These are phyloP conservation scores for Andrena flavipes DNA, from an alignment of 2,888 invertebrate genomes.

Conservation along the genomic window DNA sequence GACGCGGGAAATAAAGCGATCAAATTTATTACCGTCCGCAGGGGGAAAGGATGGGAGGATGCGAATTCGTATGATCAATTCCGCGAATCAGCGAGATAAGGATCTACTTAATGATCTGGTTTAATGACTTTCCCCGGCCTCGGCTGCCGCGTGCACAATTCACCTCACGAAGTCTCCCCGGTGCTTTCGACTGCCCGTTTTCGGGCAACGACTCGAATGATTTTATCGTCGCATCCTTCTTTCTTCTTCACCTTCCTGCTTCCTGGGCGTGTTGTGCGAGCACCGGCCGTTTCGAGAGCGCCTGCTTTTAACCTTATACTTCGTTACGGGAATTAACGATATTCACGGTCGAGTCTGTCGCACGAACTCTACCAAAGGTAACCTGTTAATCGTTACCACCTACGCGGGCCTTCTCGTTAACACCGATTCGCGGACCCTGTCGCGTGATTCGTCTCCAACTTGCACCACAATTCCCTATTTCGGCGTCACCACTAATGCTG, in stretches of 20 bases:
- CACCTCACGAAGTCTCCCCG: constrained; percentile 52
- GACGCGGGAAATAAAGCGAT: constrained; percentile 32
- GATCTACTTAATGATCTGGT: constrained; percentile 67
- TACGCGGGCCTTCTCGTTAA: neutral
- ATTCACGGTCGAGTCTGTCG: constrained; percentile 55
- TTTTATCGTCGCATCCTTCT: constrained; percentile 76
- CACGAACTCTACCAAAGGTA: neutral
- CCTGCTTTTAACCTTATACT: constrained; percentile 49
- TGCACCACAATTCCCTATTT: neutral
- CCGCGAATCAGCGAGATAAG: constrained; percentile 54
- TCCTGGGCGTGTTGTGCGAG: constrained; percentile 58
- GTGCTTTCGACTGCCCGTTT: constrained; percentile 68
- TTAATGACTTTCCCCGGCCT: constrained; percentile 63
- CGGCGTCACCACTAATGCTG: too few species aligned
- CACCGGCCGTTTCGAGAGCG: constrained; percentile 66
- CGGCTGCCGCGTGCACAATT: constrained; percentile 44
- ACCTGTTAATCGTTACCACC: constrained; percentile 28
- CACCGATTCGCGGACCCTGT: neutral
- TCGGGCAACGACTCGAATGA: constrained; percentile 76
- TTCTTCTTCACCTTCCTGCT: constrained; percentile 71
- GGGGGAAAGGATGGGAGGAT: constrained; percentile 26
- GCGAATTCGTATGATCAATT: constrained; percentile 59
- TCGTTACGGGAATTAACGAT: constrained; percentile 68
- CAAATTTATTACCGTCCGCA: constrained; percentile 18
- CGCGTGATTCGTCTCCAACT: neutral